Percentiles rank a stretch among this genome's conserved stretches.
phyloP scores from a whole-genome alignment of 2,888 invertebrate genomes.

The Reticulitermes lucifugus region DNA sequence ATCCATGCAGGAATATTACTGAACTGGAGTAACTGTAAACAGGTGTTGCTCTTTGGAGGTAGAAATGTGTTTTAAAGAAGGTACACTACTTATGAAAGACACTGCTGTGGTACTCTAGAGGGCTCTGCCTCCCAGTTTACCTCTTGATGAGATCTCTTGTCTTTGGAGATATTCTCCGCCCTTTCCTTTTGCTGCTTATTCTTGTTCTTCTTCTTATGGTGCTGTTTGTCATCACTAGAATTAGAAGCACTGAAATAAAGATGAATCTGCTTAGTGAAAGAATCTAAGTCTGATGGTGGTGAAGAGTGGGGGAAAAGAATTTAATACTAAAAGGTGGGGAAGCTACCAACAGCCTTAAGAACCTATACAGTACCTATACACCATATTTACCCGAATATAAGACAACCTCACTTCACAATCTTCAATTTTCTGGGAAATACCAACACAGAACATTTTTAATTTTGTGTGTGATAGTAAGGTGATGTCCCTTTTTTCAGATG shows the following conservation, averaged over 20 bases:
- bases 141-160: constrained; percentile 52
- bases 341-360: no score
- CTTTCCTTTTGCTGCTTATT: constrained; percentile 72
- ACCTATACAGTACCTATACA: no score
- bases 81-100: constrained; percentile 43
- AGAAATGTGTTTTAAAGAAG: neutral
- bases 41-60: constrained; percentile 3
- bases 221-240: constrained; percentile 59
- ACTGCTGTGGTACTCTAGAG: constrained; percentile 26
- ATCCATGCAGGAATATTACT: constrained; percentile 22
- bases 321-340: no score
- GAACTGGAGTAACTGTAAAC: neutral
- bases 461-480: no score
- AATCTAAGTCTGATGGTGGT: no score
- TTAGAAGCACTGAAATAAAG: constrained; percentile 71
- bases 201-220: constrained; percentile 79
- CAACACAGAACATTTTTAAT: no score
- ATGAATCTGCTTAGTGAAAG: no score
- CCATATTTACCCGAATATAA: no score
- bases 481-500: no score
- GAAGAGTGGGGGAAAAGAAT: no score
- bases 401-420: no score
- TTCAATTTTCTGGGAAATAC: no score
- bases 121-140: constrained; percentile 47
- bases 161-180: constrained; percentile 44